Base-by-base conservation (phyloP, 1,140 invertebrate genomes). In the Aphelenchoides avenae region DNA sequence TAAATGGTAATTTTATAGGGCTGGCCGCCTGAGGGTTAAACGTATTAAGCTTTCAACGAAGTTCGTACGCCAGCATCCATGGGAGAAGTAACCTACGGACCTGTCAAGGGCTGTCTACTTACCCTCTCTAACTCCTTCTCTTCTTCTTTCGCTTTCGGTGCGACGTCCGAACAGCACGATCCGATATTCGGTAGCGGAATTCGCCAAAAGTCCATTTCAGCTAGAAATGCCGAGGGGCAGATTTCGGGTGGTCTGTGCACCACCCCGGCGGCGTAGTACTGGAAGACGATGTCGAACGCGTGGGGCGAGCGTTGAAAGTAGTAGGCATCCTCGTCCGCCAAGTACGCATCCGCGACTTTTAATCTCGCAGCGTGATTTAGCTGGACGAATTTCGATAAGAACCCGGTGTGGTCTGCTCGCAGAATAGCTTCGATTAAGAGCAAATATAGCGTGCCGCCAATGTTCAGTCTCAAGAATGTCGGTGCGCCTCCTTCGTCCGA, bases 251-350 rank as follows among this genome's bases (percentile, higher is more conserved):
- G 73, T 56, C 66, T 50, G 49, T 75, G 72, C 15, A 75, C 51
- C 1, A 76, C 73, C 26, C 73, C 73, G 3, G 59, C 69, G 5
- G 72, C 71, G 51, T 74, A 74, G 30, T 71, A 75, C 56, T 75
- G 72, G 54, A 68, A 76, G 13, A 75, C 43, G 9, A 68, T 52
- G 30, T 75, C 73, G 50, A 75, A 75, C 13, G 61, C 57, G 30
- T 46, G 50, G 0, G 72, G 70, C 5, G 73, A 76, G 33, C 73
- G 60, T 64, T 75, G 72, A 43, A 75, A 75, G 42, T 52, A 75
- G 41, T 75, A 75, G 24, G 53, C 36, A 44, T 63, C 39, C 34
- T 72, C 70, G 9, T 57, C 31, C 11, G 20, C 29, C 26, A 75
- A 58, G 52, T 69, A 75, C 5, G 66, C 71, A 57, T 75, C 72